phyloP scores from a whole-genome alignment of 2,888 invertebrate genomes.

The Carcina quercana region DNA sequence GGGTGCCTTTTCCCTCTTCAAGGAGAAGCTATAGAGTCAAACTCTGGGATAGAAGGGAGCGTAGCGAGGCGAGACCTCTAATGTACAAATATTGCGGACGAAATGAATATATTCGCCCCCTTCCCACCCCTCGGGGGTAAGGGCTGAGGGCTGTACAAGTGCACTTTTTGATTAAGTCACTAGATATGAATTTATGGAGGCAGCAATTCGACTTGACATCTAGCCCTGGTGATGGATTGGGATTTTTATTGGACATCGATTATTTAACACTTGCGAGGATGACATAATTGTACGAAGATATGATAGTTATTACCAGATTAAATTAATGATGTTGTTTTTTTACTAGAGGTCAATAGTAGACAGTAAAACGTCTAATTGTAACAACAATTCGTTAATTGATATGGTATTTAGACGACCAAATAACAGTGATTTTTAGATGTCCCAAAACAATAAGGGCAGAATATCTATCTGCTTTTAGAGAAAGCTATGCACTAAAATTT shows the following conservation, averaged over 20 bases:
- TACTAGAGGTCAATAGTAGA: too few species aligned
- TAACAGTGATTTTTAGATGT: too few species aligned
- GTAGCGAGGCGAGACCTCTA: slow-evolving; percentile 70
- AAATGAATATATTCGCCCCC: slow-evolving; percentile 67
- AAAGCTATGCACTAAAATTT: too few species aligned
- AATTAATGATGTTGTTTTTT: too few species aligned
- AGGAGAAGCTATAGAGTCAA: slow-evolving; percentile 52
- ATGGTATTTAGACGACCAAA: too few species aligned
- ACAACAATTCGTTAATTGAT: too few species aligned
- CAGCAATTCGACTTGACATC: slow-evolving; percentile 35
- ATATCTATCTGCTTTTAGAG: too few species aligned
- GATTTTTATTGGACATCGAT: slow-evolving; percentile 25
- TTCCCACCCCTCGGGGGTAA: slow-evolving; percentile 23
- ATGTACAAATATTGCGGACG: slow-evolving; percentile 74
- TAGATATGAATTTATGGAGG: slow-evolving; percentile 57
- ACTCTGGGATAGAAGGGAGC: slow-evolving; percentile 41
- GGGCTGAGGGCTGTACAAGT: slow-evolving; percentile 33
- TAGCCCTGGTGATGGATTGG: slow-evolving; percentile 34
- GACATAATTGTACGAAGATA: too few species aligned
- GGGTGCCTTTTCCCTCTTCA: slow-evolving; percentile 31
- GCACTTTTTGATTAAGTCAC: slow-evolving; percentile 66
- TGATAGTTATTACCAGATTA: too few species aligned
- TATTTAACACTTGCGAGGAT: too few species aligned
- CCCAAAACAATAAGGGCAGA: too few species aligned
- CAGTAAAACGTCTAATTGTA: too few species aligned